Conservation (phyloP, 2,888 invertebrate genomes). For the Drosophila neutralis region DNA sequence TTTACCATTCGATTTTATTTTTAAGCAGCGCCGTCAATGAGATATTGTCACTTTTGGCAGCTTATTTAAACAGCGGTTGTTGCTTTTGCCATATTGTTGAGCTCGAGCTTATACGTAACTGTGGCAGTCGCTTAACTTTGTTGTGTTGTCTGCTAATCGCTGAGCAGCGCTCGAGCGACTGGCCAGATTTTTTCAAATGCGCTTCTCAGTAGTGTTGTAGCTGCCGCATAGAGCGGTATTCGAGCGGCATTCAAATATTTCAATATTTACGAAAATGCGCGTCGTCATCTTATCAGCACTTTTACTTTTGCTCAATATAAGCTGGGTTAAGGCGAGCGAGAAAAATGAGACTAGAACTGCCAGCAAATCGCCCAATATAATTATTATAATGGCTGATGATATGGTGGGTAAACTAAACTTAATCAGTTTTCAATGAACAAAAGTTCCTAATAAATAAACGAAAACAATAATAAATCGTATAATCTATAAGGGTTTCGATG, state of each 20-base stretch:
- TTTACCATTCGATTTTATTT: constrained; percentile 16
- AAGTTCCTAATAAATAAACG: constrained; percentile 2
- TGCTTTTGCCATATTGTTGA: constrained; percentile 14
- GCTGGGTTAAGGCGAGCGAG: constrained; percentile 43
- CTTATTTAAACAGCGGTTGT: constrained; percentile 16
- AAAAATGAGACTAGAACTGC: constrained; percentile 16
- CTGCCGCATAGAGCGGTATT: constrained; percentile 42
- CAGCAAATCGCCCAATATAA: constrained; percentile 87
- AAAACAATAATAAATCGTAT: neutral
- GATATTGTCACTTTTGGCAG: constrained; percentile 70
- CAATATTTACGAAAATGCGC: constrained; percentile 43
- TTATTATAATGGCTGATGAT: constrained; percentile 93
- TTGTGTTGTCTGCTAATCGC: constrained; percentile 27
- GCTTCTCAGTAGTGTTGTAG: constrained; percentile 48
- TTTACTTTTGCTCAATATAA: constrained; percentile 48
- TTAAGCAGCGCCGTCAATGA: constrained; percentile 12
- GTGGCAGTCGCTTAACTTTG: constrained; percentile 1
- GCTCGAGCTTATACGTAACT: constrained; percentile 15
- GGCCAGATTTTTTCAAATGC: constrained; percentile 12
- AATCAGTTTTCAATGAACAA: constrained; percentile 1
- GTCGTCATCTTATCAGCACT: constrained; percentile 65
- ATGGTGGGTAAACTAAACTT: constrained; percentile 86
- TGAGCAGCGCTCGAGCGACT: constrained; percentile 13
- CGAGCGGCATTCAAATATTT: constrained; percentile 27
- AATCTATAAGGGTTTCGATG: constrained; percentile 92